phyloP scores from a whole-genome alignment of 2,797 vertebrate species.

The Sebastiscus tertius region DNA sequence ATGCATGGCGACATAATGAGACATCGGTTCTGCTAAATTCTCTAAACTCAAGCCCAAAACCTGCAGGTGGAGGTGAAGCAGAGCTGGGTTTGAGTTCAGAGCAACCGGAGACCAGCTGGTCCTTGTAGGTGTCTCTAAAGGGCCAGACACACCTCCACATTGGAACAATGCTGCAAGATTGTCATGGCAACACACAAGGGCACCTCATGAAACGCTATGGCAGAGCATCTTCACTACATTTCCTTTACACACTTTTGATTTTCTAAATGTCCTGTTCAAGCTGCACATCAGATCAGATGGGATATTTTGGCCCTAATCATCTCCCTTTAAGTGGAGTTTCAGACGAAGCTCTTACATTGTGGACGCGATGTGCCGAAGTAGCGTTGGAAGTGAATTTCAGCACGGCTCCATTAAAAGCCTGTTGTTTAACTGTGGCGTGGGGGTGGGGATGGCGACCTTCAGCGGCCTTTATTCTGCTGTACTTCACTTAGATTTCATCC shows the following conservation, averaged over 20 bases:
- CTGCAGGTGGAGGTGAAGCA: neutral
- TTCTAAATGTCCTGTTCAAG: neutral
- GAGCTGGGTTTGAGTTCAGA: constrained; percentile 33
- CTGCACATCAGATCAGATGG: neutral
- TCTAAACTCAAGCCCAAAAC: neutral
- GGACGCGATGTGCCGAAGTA: neutral
- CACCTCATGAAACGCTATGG: constrained; percentile 36
- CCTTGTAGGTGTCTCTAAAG: constrained; percentile 44
- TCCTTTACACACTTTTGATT: neutral
- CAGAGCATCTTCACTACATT: constrained; percentile 9
- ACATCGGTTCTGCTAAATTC: neutral
- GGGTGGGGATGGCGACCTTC: constrained; percentile 62
- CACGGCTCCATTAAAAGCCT: constrained; percentile 40
- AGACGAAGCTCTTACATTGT: neutral
- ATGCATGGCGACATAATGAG: neutral
- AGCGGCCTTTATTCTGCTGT: constrained; percentile 52
- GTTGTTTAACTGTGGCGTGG: constrained; percentile 44
- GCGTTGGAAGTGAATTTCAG: constrained; percentile 16
- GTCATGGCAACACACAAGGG: constrained; percentile 77
- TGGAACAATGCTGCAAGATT: constrained; percentile 67
- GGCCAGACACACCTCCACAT: constrained; percentile 69
- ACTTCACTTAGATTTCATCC: constrained; percentile 47
- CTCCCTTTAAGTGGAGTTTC: constrained; percentile 2
- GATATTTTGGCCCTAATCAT: neutral
- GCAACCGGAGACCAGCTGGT: constrained; percentile 39